These are phyloP conservation scores for Anser cygnoides DNA, from an alignment of 2,113 vertebrate species.

Conservation along the genomic window DNA sequence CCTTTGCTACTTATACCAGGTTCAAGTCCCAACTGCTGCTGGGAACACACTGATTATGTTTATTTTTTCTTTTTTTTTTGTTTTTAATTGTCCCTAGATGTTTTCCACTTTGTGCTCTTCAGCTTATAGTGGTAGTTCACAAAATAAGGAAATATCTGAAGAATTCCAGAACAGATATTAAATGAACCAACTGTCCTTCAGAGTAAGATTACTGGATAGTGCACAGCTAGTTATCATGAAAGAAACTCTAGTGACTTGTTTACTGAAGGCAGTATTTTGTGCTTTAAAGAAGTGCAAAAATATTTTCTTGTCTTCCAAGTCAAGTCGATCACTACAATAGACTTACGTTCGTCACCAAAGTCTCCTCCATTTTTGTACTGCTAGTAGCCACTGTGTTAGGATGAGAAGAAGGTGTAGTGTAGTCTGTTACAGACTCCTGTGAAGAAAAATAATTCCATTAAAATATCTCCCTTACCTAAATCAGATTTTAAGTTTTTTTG, in stretches of 20 bases:
- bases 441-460: conserved; percentile 70
- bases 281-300: conserved; percentile 7
- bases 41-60: neutral
- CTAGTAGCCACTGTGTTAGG: conserved; percentile 91
- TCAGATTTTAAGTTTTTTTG: neutral
- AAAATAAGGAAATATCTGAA: conserved; percentile 12
- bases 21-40: neutral
- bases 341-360: conserved; percentile 94
- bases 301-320: conserved; percentile 64
- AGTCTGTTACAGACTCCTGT: conserved; percentile 97
- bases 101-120: neutral
- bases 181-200: neutral
- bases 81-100: neutral
- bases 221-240: neutral
- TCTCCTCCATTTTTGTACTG: conserved; percentile 93
- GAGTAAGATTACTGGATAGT: neutral
- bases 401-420: conserved; percentile 94
- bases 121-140: neutral
- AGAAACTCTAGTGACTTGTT: conserved; percentile 14
- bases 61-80: neutral
- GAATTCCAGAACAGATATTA: conserved; percentile 16
- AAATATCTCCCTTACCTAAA: conserved; percentile 58
- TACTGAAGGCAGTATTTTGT: conserved; percentile 24
- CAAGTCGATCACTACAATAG: conserved; percentile 57
- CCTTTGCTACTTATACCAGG: neutral